A percentile compares a stretch with the other conserved stretches of the same genome.
Conservation (phyloP, 2,888 invertebrate species). For the Pristionchus arcanus region DNA sequence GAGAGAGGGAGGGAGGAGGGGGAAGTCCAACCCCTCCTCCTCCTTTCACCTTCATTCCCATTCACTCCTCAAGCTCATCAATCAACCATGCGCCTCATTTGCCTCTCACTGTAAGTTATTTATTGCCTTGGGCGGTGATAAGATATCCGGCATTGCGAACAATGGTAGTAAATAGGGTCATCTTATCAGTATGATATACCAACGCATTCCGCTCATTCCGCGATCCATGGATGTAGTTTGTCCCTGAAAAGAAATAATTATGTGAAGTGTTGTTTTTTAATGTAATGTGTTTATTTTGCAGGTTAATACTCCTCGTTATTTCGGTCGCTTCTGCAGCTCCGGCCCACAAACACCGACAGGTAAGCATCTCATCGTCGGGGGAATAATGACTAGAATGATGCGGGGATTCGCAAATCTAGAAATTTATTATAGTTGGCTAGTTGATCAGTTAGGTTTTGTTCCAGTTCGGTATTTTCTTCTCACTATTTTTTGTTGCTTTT, state of each 20-base stretch:
- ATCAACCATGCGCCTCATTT: constrained; percentile 40
- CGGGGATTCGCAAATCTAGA: neutral
- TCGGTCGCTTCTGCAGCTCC: neutral
- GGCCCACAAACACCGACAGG: neutral
- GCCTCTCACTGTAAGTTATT: constrained; percentile 29
- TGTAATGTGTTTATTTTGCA: neutral
- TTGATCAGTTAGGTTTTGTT: no score
- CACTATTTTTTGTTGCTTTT: neutral
- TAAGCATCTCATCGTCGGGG: neutral
- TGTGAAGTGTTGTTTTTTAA: neutral
- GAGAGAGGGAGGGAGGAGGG: neutral
- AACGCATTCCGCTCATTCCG: neutral
- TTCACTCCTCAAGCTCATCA: neutral
- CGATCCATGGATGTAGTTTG: neutral
- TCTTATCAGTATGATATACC: neutral
- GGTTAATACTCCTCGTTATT: neutral
- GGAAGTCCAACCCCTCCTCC: neutral
- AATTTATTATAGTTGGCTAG: no score
- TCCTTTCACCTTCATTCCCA: constrained; percentile 40
- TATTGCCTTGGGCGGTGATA: neutral
- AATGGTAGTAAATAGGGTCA: neutral
- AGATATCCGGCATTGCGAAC: neutral
- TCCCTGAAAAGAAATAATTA: neutral
- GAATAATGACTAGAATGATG: no score
- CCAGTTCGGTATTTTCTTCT: neutral